Base-by-base conservation (phyloP, 2,113 vertebrate species). In the Ahaetulla prasina region DNA sequence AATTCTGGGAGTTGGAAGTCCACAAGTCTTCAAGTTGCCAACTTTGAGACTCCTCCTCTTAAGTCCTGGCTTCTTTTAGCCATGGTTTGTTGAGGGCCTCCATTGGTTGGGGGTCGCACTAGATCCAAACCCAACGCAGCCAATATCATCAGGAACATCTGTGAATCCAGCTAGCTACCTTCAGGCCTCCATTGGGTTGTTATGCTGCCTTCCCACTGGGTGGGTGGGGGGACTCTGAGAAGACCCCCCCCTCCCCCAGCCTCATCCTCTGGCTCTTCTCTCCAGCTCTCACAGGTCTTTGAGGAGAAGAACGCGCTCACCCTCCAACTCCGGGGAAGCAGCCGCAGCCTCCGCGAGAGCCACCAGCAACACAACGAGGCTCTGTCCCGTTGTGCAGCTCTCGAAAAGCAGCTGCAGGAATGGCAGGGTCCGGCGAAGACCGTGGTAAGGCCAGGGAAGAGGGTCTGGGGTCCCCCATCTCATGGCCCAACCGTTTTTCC, bases 241-340 rank as follows among this genome's bases (percentile, higher is more conserved):
- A 30, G 45, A 5, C 14, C 22, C 20, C 85, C 2, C 10, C 55
- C 0, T 0, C 2, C n/a, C 8, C 22, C 85, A 25, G 18, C 11
- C 55, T 9, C 9, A 4, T 16, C 16, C 25, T 27, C 0, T 54
- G 35, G 14, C 60, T 94, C 91, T 47, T 92, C 4, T 92, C 90
- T 93, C 89, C 96, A 98, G 98, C 97, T 98, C 0, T 98, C 98
- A n/a, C 98, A 98, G 87, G 95, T 98, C 63, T 98, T 97, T 0
- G 98, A 98, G 54, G 98, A 98, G 95, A 98, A 98, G 89, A 98
- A 96, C 2, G 91, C 96, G 16, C 97, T 98, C 8, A 95, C 97
- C 7, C 90, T 98, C 12, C 98, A 98, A 95, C 97, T 98, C 6
- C 94, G 95, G 0, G 88, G 97, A 0, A 96, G 96, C 92, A 96